Conservation (phyloP, 2,797 vertebrate species). For the Galagoides demidoff region DNA sequence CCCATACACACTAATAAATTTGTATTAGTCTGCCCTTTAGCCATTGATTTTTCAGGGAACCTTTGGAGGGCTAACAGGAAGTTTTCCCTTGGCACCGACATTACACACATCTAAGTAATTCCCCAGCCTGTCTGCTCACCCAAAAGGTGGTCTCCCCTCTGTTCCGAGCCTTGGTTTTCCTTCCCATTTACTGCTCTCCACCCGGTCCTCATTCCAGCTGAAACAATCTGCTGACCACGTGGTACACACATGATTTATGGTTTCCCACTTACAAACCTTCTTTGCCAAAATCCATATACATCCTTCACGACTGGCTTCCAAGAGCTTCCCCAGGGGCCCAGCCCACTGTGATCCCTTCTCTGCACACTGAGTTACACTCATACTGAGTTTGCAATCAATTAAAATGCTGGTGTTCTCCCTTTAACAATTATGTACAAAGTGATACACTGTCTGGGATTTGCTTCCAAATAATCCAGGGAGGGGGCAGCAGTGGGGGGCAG, state of each 20-base stretch:
- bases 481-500: not conserved
- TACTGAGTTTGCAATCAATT: not conserved
- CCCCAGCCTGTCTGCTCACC: not conserved
- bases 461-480: not conserved
- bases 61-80: not conserved
- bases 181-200: not conserved
- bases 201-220: not conserved
- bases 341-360: not conserved
- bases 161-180: not conserved
- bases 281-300: not conserved
- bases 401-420: not conserved
- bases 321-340: not conserved
- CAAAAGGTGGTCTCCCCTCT: not conserved
- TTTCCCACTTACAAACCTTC: not conserved
- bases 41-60: not conserved
- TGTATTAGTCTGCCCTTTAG: not conserved
- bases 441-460: not conserved
- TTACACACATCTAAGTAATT: not conserved
- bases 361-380: not conserved
- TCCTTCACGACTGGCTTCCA: not conserved
- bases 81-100: not conserved
- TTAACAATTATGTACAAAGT: not conserved
- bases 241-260: not conserved
- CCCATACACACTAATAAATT: not conserved
- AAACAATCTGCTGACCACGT: not conserved